These are phyloP conservation scores for Lates japonicus DNA, from an alignment of 2,797 vertebrate genomes.

Conservation along the genomic window DNA sequence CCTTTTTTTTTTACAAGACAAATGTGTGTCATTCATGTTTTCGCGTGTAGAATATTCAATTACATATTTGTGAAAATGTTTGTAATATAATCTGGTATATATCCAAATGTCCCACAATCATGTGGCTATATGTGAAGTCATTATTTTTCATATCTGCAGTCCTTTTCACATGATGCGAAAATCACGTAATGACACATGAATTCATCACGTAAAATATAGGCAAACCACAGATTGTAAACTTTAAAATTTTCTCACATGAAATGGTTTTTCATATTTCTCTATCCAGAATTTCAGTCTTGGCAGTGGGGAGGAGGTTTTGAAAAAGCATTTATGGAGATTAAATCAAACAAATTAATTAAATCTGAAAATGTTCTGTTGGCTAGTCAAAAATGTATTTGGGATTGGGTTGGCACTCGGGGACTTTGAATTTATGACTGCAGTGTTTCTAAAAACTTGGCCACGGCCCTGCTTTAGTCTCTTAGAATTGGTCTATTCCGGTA, in stretches of 20 bases:
- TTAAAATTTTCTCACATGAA: not conserved
- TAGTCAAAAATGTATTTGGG: not conserved
- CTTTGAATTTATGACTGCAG: constrained; percentile 1
- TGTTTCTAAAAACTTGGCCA: not conserved
- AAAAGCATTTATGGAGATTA: not conserved
- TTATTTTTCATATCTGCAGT: not conserved
- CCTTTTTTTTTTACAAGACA: not conserved
- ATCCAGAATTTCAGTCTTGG: not conserved
- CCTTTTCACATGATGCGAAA: not conserved
- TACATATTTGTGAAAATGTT: not conserved
- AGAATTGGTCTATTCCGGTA: not conserved
- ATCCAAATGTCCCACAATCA: not conserved
- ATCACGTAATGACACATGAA: not conserved
- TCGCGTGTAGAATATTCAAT: not conserved
- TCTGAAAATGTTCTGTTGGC: not conserved
- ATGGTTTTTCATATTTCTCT: not conserved
- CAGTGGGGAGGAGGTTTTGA: not conserved
- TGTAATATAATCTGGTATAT: not conserved
- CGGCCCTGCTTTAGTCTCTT: not conserved
- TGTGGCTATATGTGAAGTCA: not conserved
- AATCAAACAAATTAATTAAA: not conserved
- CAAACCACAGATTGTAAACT: not conserved
- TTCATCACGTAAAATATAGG: not conserved
- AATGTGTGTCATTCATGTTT: not conserved
- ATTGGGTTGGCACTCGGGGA: too few relatives aligned